Evolutionary conservation across 2,797 vertebrate species (phyloP), one percentile per base, ranked within the genome.

Genomic region (Loris lydekkerianus): DNA sequence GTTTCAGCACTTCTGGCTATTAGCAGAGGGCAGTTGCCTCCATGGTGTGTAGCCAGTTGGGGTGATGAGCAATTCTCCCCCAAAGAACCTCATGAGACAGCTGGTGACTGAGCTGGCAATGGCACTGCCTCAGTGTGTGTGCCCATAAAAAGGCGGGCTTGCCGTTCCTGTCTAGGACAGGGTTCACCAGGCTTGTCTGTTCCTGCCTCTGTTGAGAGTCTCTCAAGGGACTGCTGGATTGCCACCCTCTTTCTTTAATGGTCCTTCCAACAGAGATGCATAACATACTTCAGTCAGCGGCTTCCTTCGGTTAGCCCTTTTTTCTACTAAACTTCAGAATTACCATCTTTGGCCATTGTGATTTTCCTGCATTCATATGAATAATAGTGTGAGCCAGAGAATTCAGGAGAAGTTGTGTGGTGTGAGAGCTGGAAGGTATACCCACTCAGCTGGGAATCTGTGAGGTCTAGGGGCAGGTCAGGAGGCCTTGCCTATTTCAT

Each of bases 21-120:
- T 85, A 94, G 43, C 93, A 95, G 40, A 97, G 97, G 97, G 69
- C 96, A 97, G 96, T 96, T 91, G 46, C 76, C 73, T 89, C 49
- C 58, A 8, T 56, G 67, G 88, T 3, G 60, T 67, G 53, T 29
- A 95, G 95, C 81, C 96, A 96, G 83, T 96, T 95, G 95, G 96
- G 73, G 43, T 76, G 72, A 96, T 95, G 89, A 95, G 94, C 96
- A 94, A 96, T 97, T 97, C 89, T 89, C 21, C 37, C 34, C 46
- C 49, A 17, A 77, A 89, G 17, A 92, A 37, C 86, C 20, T 67
- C n/a, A 15, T 0, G 7, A 93, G 96, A 95, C 96, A 97, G 93
- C 96, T 97, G 97, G 78, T 27, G 81, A 89, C 27, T 27, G 1
- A 31, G 72, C 75, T 61, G 29, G 31, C 49, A 84, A 85, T 58